Percentiles rank a stretch among this genome's conserved stretches.
These are phyloP conservation scores for Phrynosoma blainvillii DNA, from an alignment of 2,113 vertebrate genomes.

Conservation along the genomic window DNA sequence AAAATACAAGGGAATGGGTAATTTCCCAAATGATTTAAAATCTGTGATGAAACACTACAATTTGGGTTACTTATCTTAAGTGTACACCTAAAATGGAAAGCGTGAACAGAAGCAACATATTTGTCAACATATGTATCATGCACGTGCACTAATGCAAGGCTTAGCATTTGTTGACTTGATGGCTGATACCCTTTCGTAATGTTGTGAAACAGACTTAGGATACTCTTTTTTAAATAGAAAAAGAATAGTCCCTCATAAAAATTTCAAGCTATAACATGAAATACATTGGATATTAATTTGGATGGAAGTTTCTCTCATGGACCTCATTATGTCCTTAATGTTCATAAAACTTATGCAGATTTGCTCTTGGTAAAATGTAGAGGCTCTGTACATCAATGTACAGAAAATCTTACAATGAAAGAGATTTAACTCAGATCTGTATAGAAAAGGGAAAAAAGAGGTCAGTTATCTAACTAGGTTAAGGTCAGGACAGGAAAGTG, in stretches of 20 bases:
- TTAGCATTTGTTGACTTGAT: not conserved
- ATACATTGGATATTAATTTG: not conserved
- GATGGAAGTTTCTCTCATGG: not conserved
- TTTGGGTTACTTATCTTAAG: not conserved
- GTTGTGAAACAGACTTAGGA: not conserved
- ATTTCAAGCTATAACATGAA: too few relatives aligned
- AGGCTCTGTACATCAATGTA: not conserved
- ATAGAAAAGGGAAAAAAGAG: not conserved
- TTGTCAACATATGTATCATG: not conserved
- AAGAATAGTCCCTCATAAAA: too few relatives aligned
- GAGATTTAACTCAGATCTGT: not conserved
- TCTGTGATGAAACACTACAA: not conserved
- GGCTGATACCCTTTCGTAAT: not conserved
- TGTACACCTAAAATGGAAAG: not conserved
- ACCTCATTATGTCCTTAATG: not conserved
- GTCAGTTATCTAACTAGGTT: not conserved
- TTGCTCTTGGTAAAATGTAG: not conserved
- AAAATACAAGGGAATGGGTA: not conserved
- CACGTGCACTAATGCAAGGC: not conserved
- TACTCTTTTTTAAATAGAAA: too few relatives aligned
- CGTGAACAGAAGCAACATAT: too few relatives aligned
- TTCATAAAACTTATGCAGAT: not conserved
- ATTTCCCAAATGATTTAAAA: not conserved
- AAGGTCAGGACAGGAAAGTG: not conserved
- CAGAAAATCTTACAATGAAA: not conserved